Conservation (phyloP, 2,888 invertebrate genomes). For the Pterobdella sp. region DNA sequence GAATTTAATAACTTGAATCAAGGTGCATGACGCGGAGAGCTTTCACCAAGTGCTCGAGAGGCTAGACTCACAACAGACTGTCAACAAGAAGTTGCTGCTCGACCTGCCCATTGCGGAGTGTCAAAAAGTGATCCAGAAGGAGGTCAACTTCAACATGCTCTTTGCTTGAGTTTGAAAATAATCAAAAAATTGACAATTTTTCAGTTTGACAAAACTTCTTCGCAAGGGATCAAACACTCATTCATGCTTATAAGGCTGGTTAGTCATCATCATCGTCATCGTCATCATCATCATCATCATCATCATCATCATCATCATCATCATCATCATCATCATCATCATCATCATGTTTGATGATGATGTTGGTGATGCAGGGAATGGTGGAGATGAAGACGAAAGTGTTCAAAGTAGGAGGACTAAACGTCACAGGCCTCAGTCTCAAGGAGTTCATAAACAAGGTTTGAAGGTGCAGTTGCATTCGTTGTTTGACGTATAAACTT, state of each 20-base stretch:
- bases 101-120: conserved; percentile 35
- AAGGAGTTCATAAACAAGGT: conserved; percentile 33
- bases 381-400: conserved; percentile 29
- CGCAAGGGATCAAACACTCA: conserved; percentile 25
- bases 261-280: too few species aligned
- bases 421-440: conserved; percentile 35
- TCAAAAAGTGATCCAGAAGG: conserved; percentile 30
- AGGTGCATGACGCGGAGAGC: conserved; percentile 34
- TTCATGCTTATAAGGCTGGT: conserved; percentile 31
- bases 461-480: background rate
- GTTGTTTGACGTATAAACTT: too few species aligned
- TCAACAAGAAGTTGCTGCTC: conserved; percentile 35
- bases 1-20: too few species aligned
- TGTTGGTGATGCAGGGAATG: conserved; percentile 35
- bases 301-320: too few species aligned
- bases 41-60: conserved; percentile 38
- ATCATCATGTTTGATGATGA: too few species aligned
- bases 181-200: background rate
- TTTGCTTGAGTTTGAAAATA: background rate
- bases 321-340: too few species aligned
- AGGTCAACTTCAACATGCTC: conserved; percentile 23
- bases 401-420: conserved; percentile 35
- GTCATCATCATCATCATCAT: too few species aligned
- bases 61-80: conserved; percentile 33
- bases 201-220: conserved; percentile 26